Percentiles rank a stretch among this genome's conserved stretches.
These are phyloP conservation scores for Spongilla lacustris DNA, from an alignment of 37 sponge, comb jelly and placozoan species.

Conservation along the genomic window DNA sequence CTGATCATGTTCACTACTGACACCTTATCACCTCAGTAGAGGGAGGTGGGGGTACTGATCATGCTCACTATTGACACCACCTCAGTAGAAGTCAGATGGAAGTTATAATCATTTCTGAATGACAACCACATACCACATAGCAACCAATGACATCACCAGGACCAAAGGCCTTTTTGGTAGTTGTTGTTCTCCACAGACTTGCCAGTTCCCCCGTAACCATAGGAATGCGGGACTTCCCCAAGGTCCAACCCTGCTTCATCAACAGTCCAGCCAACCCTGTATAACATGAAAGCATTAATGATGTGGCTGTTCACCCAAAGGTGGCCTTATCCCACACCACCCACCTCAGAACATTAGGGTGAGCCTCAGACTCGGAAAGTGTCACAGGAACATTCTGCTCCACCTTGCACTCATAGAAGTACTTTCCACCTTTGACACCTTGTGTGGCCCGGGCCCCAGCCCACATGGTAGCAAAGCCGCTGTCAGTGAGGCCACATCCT, in stretches of 20 bases:
- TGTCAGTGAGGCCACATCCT: constrained; percentile 57
- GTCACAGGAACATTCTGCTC: constrained; percentile 38
- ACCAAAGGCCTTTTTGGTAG: constrained; percentile 55
- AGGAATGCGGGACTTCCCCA: constrained; percentile 82
- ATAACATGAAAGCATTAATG: not conserved
- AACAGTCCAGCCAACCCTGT: constrained; percentile 83
- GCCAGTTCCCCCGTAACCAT: constrained; percentile 85
- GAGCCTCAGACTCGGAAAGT: constrained; percentile 39
- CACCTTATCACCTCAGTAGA: not conserved
- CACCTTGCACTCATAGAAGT: constrained; percentile 74
- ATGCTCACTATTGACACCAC: not conserved
- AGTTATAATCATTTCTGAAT: not conserved
- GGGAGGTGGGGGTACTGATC: not conserved
- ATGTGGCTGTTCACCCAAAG: not conserved
- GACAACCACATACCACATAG: not conserved
- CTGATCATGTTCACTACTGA: not conserved
- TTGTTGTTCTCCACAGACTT: constrained; percentile 55
- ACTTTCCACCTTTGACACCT: constrained; percentile 79
- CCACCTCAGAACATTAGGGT: constrained; percentile 59
- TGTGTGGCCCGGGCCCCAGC: constrained; percentile 76
- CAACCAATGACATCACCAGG: constrained; percentile 83
- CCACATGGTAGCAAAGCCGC: constrained; percentile 80
- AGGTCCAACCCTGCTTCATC: constrained; percentile 41
- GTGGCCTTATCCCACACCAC: not conserved
- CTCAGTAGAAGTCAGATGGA: no score